Evolutionary conservation across 2,113 vertebrate genomes (phyloP).

Genomic region (Colius striatus): DNA sequence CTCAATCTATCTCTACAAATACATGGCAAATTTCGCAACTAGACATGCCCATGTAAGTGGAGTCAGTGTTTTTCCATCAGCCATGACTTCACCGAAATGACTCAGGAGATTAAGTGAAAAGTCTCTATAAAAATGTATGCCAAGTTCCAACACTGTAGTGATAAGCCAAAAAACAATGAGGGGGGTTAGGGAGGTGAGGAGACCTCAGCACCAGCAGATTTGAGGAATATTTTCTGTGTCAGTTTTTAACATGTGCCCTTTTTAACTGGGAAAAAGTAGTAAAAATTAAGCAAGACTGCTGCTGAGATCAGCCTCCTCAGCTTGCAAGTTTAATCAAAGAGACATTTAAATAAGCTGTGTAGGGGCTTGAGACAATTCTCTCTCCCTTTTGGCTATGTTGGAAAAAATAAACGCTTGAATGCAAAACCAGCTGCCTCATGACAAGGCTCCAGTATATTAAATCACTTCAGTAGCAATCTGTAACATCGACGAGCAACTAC

Average conservation of each 20-base stretch:
- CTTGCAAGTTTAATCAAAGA: neutral
- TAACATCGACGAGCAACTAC: neutral
- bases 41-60: neutral
- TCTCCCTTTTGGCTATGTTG: neutral
- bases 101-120: neutral
- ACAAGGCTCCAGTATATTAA: neutral
- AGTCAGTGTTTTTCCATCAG: slow-evolving; percentile 26
- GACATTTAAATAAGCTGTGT: neutral
- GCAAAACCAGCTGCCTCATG: neutral
- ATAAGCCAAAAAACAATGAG: neutral
- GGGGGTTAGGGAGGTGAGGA: neutral
- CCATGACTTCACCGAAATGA: neutral
- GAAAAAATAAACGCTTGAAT: slow-evolving; percentile 14
- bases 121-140: neutral
- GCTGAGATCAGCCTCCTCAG: neutral
- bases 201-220: neutral
- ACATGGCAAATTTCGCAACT: neutral
- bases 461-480: neutral
- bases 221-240: neutral
- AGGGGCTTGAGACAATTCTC: neutral
- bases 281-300: neutral
- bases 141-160: neutral
- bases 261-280: neutral
- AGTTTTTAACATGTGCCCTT: neutral
- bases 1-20: neutral